These are phyloP conservation scores for Craseonycteris thonglongyai DNA, from an alignment of 2,113 vertebrate genomes.

Conservation along the genomic window DNA sequence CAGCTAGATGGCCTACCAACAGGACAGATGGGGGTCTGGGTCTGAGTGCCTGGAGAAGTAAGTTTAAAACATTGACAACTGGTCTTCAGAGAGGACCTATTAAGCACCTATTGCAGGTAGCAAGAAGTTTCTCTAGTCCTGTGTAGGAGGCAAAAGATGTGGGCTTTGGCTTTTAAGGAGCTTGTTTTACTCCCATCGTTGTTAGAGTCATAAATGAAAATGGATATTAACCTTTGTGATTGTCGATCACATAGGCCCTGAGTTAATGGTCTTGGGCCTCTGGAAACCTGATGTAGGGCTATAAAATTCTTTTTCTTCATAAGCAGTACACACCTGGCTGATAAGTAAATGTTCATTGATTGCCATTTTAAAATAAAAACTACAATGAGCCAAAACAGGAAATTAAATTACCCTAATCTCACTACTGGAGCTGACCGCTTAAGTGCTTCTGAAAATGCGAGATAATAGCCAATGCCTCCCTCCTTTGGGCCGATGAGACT, in stretches of 20 bases:
- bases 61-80: neutral
- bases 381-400: neutral
- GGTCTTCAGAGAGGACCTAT: neutral
- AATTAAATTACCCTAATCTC: neutral
- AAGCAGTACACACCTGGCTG: neutral
- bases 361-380: neutral
- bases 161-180: neutral
- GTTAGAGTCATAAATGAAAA: neutral
- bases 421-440: neutral
- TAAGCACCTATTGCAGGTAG: neutral
- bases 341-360: neutral
- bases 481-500: neutral
- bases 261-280: neutral
- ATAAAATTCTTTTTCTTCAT: neutral
- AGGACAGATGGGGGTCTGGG: neutral
- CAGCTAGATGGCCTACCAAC: fast-evolving
- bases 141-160: neutral
- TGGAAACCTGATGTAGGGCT: neutral
- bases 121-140: neutral
- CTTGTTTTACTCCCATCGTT: neutral
- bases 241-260: neutral
- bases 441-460: neutral
- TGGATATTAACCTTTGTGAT: neutral
- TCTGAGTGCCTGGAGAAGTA: neutral
- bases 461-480: neutral